A percentile compares a stretch with the other conserved stretches of the same genome.
Evolutionary conservation across 2,888 invertebrate species (phyloP).

Genomic region (Oscheius sp.): DNA sequence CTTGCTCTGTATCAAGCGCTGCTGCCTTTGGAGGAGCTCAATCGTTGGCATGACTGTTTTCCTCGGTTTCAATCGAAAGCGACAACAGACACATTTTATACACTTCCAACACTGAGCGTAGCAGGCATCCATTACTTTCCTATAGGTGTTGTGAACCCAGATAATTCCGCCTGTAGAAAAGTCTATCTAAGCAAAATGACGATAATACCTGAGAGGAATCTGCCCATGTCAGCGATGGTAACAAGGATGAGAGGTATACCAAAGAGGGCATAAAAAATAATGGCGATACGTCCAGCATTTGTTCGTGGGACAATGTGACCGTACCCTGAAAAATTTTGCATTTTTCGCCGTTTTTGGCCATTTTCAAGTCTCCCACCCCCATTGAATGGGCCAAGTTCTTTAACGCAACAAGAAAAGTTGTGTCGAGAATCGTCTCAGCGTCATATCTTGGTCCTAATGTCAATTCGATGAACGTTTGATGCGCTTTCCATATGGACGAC

Average conservation of each 20-base stretch:
- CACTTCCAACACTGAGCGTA: slow-evolving; percentile 54
- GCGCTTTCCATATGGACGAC: slow-evolving; percentile 37
- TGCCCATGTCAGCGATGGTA: slow-evolving; percentile 73
- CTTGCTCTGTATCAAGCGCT: slow-evolving; percentile 48
- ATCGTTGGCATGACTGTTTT: slow-evolving; percentile 55
- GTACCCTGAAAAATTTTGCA: slow-evolving; percentile 55
- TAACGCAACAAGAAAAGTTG: not conserved
- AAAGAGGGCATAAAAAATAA: slow-evolving; percentile 72
- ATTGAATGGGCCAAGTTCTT: no score
- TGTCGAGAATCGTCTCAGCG: slow-evolving; percentile 17
- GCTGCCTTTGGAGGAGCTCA: slow-evolving; percentile 58
- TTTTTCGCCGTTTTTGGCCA: not conserved
- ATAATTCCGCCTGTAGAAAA: slow-evolving; percentile 67
- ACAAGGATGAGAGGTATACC: slow-evolving; percentile 73
- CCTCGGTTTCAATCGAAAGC: slow-evolving; percentile 45
- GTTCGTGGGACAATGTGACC: slow-evolving; percentile 74
- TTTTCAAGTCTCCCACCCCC: not conserved
- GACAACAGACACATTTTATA: slow-evolving; percentile 58
- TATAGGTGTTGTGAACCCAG: slow-evolving; percentile 67
- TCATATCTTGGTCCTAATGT: slow-evolving; percentile 37
- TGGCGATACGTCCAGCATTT: slow-evolving; percentile 68
- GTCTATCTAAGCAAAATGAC: not conserved
- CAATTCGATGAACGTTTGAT: slow-evolving; percentile 38
- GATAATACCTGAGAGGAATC: slow-evolving; percentile 69
- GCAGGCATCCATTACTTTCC: slow-evolving; percentile 51